Percentiles rank a stretch among this genome's conserved stretches.
Evolutionary conservation across 2,113 vertebrate genomes (phyloP).

Genomic region (Rhineura floridana): DNA sequence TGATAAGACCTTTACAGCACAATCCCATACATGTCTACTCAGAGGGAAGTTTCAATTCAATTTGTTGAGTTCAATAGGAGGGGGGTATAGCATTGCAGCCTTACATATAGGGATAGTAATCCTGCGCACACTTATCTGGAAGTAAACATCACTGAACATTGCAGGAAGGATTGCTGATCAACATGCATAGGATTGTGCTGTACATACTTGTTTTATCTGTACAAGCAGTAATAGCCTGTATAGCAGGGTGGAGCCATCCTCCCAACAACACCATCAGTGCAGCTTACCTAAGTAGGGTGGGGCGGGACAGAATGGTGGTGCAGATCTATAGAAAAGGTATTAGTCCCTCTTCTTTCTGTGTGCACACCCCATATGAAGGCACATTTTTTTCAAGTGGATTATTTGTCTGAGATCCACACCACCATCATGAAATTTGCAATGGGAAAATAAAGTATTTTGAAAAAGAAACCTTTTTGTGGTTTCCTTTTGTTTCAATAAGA

Average conservation of each 20-base stretch:
- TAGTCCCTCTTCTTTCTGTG: not conserved
- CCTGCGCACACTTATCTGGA: too few relatives aligned
- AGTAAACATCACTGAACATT: too few relatives aligned
- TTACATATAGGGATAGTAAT: not conserved
- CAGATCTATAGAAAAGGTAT: not conserved
- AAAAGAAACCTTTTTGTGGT: too few relatives aligned
- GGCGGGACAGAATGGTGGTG: too few relatives aligned
- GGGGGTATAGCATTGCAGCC: not conserved
- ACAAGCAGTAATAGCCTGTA: too few relatives aligned
- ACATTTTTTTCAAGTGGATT: not conserved
- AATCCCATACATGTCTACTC: constrained; percentile 50
- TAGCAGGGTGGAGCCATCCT: too few relatives aligned
- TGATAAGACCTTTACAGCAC: constrained; percentile 69
- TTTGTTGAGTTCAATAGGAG: not conserved
- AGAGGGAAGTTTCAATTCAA: constrained; percentile 46
- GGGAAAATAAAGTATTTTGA: not conserved
- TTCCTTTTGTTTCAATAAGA: not conserved
- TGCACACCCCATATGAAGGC: not conserved
- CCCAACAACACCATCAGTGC: too few relatives aligned
- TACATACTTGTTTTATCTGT: too few relatives aligned
- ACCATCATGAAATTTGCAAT: not conserved
- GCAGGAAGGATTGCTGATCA: too few relatives aligned
- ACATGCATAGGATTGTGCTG: too few relatives aligned
- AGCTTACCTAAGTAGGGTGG: too few relatives aligned
- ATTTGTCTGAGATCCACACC: not conserved